Evolutionary conservation across 2,113 vertebrate genomes (phyloP).

Genomic region (Carollia perspicillata): DNA sequence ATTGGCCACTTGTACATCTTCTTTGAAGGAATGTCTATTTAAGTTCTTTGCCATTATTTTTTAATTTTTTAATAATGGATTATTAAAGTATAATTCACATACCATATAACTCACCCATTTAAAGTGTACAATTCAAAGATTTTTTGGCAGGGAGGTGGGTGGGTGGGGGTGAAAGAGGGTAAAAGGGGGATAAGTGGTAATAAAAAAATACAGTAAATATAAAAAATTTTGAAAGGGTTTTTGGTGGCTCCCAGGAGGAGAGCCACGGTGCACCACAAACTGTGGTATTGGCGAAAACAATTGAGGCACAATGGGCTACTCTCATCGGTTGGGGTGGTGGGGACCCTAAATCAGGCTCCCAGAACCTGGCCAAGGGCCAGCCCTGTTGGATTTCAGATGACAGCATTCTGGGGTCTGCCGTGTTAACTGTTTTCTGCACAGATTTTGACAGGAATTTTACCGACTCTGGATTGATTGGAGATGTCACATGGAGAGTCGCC

Average conservation of each 20-base stretch:
- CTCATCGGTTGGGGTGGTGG: not conserved
- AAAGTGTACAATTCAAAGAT: no score
- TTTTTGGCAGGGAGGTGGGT: no score
- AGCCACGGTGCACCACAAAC: not conserved
- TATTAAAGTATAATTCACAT: no score
- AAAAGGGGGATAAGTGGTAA: no score
- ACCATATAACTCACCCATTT: no score
- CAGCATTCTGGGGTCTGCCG: not conserved
- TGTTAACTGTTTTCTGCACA: not conserved
- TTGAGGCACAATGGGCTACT: not conserved
- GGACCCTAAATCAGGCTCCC: not conserved
- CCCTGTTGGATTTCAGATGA: not conserved
- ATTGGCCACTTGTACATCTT: no score
- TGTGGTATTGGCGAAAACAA: not conserved
- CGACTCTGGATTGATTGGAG: not conserved
- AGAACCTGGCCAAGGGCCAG: not conserved
- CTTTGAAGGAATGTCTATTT: no score
- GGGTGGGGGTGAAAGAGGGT: no score
- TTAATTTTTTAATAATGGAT: no score
- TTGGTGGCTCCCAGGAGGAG: not conserved
- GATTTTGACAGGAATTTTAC: not conserved
- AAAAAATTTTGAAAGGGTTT: no score
- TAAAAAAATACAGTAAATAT: no score
- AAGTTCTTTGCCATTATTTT: no score
- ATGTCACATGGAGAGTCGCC: not conserved